Percentiles rank a stretch among this genome's conserved stretches.
These are phyloP conservation scores for cattle (Bos taurus) DNA, from an alignment of 2,113 vertebrate species.

Conservation along the genomic window DNA sequence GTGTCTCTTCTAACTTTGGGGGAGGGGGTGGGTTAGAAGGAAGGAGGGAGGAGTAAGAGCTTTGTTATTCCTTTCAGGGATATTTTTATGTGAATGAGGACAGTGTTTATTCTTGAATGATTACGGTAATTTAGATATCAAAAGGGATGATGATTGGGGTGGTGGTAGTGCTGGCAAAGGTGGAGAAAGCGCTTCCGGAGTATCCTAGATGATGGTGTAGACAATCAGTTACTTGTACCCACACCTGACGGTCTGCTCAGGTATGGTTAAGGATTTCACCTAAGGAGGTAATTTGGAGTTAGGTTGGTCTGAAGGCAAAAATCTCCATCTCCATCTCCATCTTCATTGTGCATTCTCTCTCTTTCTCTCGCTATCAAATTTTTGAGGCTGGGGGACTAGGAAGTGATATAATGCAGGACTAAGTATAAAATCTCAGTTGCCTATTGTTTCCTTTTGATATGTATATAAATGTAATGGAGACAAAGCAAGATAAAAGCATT, in stretches of 20 bases:
- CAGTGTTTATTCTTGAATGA: neutral
- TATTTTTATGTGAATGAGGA: neutral
- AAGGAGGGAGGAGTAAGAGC: neutral
- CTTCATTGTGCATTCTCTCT: neutral
- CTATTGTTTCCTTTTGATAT: neutral
- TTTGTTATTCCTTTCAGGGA: neutral
- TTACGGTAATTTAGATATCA: neutral
- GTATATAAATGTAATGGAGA: neutral
- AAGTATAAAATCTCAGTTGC: neutral
- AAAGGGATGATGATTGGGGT: neutral
- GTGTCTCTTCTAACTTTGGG: neutral
- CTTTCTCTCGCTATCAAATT: neutral
- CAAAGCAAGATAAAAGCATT: neutral
- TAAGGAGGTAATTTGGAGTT: neutral
- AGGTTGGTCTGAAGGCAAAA: neutral
- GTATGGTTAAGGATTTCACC: neutral
- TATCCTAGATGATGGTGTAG: neutral
- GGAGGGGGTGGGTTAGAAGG: neutral
- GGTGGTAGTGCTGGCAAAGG: neutral
- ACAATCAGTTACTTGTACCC: neutral
- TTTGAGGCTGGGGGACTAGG: neutral
- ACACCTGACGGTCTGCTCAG: neutral
- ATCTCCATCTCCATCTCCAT: neutral
- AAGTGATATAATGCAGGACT: neutral
- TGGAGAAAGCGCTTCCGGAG: neutral